Base-by-base conservation (phyloP, 2,113 vertebrate genomes). In the Brachyhypopomus gauderio region DNA sequence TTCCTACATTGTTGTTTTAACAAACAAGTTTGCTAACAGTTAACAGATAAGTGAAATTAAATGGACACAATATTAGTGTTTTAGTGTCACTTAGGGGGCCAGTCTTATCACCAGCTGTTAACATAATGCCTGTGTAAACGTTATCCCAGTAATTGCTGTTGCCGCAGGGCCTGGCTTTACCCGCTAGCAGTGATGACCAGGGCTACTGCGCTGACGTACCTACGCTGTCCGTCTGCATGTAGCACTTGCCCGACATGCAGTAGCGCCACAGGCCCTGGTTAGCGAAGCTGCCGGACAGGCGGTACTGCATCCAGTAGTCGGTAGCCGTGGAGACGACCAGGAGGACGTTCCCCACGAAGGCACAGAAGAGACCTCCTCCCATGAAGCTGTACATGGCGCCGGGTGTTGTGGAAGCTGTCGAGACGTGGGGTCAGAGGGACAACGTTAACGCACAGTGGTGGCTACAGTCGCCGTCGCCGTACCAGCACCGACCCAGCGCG, bases 251-350 rank as follows among this genome's bases (percentile, higher is more conserved):
- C 3, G 94, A 94, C 91, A 96, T 93, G 89, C 96, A 97, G 79
- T 95, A 96, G 5, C 95, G 93, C 96, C 96, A 97, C 78, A 97
- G 91, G 22, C 96, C 96, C 90, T 96, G 96, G 86, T 96, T 95
- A 75, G 95, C 95, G 0, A 96, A 94, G 84, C 94, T 90, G 56
- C 96, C 94, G 0, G 95, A 95, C 81, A 96, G 86, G 38, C 94
- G 93, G 84, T 96, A 96, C 88, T 96, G 96, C 95, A 96, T 96
- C 96, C 96, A 97, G 90, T 95, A 96, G 88, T 96, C 96, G 0
- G 96, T 97, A 0, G 94, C 95, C 0, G 95, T 95, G 80, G 95
- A 95, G 70, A 96, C 95, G 88, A 94, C 93, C 89, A 97, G 83
- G 63, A 97, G 92, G 89, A 96, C 93, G 90, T 96, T 96, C 55